Percentiles rank a stretch among this genome's conserved stretches.
Evolutionary conservation across 2,797 vertebrate species (phyloP).

Genomic region (Gallinago solitaria): DNA sequence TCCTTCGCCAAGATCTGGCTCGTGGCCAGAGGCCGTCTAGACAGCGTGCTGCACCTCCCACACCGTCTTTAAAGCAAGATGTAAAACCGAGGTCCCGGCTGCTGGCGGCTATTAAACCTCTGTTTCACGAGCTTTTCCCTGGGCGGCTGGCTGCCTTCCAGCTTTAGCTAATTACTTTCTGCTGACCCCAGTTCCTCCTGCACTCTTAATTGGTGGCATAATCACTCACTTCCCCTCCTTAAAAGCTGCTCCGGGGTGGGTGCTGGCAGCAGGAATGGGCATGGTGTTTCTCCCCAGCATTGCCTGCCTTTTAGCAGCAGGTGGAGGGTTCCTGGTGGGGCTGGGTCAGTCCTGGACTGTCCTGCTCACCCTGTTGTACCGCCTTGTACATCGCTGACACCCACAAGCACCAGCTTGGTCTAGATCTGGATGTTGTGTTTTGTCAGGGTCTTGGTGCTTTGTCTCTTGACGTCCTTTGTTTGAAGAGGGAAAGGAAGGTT

Average conservation of each 20-base stretch:
- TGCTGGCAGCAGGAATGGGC: background rate
- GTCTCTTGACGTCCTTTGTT: background rate
- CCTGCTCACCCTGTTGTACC: accelerated
- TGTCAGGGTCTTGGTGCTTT: background rate
- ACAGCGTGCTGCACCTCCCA: background rate
- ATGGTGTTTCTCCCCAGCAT: accelerated
- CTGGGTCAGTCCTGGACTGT: background rate
- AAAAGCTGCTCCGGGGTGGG: background rate
- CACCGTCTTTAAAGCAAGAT: background rate
- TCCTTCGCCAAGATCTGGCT: background rate
- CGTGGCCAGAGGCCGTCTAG: background rate
- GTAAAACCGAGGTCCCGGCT: background rate
- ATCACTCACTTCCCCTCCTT: slow-evolving; percentile 15
- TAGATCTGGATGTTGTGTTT: background rate
- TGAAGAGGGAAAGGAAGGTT: background rate
- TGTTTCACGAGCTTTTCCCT: background rate
- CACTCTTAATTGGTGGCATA: slow-evolving; percentile 4
- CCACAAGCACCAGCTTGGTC: accelerated
- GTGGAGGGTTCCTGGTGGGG: background rate
- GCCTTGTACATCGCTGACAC: accelerated
- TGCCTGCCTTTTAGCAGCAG: background rate
- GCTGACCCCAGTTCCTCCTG: slow-evolving; percentile 18
- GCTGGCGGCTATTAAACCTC: slow-evolving; percentile 1
- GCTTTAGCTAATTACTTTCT: slow-evolving; percentile 5
- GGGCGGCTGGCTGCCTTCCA: background rate